Evolutionary conservation across 2,113 vertebrate genomes (phyloP), one percentile per base, ranked within the genome.

Genomic region (Hyperopisus bebe): DNA sequence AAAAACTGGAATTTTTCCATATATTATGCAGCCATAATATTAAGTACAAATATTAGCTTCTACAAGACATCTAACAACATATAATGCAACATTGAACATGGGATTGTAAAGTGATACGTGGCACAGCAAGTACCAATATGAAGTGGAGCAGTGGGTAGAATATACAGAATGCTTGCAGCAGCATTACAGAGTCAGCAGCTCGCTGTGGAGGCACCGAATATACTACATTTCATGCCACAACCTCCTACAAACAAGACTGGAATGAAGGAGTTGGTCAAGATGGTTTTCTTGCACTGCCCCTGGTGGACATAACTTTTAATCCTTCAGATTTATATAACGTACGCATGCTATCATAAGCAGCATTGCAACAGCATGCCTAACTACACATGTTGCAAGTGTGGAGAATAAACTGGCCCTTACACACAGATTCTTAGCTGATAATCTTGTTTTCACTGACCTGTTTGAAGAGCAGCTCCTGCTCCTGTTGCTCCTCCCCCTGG

Each of bases 401-500:
- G 58, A 27, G 58, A 11, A 66, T 66, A 13, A 27, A 70, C 62
- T 27, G n/a, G 10, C n/a, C 9, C n/a, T 31, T 13, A 70, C 9
- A 31, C 27, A 70, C 62, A 70, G 10, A 70, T 31, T 19, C 62
- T 31, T 27, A 66, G 62, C 62, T 39, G 27, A 39, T 77, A 17
- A 35, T 31, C 7, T 70, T 42, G 42, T 19, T 47, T 24, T n/a
- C n/a, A 8, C 91, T 66, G 91, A 98, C 98, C 97, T 98, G 97
- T 94, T 97, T 95, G 93, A 98, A 98, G 13, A 97, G 95, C 88
- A 97, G 93, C 91, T 98, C 97, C 91, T 97, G 97, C 88, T 97
- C 97, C 1, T 95, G 94, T 27, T 95, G 96, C 46, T 94, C 95
- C 94, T 96, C 96, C 85, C 91, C 94, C 0, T 93, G 88, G 0